Conservation (phyloP, 2,888 invertebrate genomes). For the Omphaloscelis lunosa region DNA sequence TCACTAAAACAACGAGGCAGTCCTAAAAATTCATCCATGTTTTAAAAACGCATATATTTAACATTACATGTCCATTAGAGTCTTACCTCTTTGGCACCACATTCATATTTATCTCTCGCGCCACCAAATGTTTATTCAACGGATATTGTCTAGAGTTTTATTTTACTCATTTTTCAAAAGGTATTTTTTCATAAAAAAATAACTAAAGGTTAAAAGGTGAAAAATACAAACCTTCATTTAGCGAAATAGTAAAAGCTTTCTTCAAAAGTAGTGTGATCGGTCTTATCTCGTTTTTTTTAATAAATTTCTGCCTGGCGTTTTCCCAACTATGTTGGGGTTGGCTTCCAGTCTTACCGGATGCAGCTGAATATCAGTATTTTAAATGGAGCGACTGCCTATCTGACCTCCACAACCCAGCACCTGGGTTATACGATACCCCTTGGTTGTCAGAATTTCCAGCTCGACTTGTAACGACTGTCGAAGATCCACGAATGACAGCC, state of each 20-base stretch:
- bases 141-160: constrained; percentile 45
- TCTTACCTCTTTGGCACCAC: constrained; percentile 31
- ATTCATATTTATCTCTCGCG: constrained; percentile 38
- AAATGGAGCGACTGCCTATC: no score
- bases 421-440: no score
- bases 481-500: no score
- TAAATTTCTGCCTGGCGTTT: no score
- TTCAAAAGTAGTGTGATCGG: neutral
- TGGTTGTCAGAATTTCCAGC: no score
- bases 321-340: no score
- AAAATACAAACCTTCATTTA: neutral
- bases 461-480: no score
- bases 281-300: no score
- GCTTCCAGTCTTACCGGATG: no score
- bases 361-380: no score
- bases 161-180: constrained; percentile 19
- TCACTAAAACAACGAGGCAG: no score
- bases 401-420: no score
- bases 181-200: constrained; percentile 20
- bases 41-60: neutral
- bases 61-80: constrained; percentile 1
- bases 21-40: neutral
- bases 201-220: neutral
- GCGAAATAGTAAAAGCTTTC: neutral
- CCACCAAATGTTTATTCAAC: constrained; percentile 45